Conservation (phyloP, 2,797 vertebrate species). For the Nasua narica region DNA sequence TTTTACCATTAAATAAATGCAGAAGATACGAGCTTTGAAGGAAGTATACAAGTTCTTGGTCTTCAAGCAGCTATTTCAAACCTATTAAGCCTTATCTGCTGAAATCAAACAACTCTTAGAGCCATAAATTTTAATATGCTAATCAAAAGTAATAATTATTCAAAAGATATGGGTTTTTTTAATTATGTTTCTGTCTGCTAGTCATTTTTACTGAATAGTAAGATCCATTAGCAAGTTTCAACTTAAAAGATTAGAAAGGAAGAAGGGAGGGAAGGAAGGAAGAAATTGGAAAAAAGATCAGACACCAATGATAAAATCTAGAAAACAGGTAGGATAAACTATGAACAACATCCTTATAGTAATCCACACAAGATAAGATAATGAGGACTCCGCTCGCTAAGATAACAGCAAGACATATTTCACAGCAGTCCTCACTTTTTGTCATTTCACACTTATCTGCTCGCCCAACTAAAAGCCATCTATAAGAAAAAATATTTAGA, state of each 20-base stretch:
- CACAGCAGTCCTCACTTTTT: neutral
- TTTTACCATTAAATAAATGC: conserved; percentile 1
- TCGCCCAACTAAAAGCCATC: conserved; percentile 12
- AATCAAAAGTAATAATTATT: neutral
- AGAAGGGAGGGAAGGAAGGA: neutral
- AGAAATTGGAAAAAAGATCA: neutral
- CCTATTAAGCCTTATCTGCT: neutral
- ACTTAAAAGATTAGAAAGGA: neutral
- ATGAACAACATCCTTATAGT: neutral
- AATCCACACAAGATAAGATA: neutral
- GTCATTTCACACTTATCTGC: neutral
- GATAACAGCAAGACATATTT: neutral
- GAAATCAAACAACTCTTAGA: conserved; percentile 6
- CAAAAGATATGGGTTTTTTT: neutral
- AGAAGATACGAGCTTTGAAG: neutral
- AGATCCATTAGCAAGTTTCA: neutral
- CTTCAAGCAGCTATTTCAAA: neutral
- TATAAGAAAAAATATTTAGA: neutral
- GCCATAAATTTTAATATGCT: neutral
- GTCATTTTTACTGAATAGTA: conserved; percentile 15
- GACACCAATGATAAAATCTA: neutral
- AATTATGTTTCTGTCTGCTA: neutral
- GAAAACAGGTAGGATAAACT: neutral
- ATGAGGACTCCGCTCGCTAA: neutral
- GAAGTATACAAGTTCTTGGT: neutral